Percentiles rank a stretch among this genome's conserved stretches.
Evolutionary conservation across 2,797 vertebrate species (phyloP).

Genomic region (Netta rufina): DNA sequence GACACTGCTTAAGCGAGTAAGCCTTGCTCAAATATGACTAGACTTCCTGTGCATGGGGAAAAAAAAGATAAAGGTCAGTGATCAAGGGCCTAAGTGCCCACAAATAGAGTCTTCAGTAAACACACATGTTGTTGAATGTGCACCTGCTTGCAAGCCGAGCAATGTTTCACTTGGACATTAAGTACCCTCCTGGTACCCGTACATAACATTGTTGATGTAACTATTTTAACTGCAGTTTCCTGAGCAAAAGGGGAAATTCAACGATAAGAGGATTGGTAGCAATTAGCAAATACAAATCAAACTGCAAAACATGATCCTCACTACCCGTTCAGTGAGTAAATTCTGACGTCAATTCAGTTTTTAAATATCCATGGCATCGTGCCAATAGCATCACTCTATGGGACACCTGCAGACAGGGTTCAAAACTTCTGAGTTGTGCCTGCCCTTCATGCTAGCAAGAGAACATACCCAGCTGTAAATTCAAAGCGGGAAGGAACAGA

Average conservation of each 20-base stretch:
- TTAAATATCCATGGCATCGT: background rate
- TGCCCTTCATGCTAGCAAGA: background rate
- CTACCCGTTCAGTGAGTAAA: background rate
- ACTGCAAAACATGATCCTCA: background rate
- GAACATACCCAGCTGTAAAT: background rate
- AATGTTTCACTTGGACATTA: background rate
- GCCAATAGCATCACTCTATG: rapidly evolving
- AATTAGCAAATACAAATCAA: background rate
- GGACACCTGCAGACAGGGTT: background rate
- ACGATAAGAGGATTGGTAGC: background rate
- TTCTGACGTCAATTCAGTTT: background rate
- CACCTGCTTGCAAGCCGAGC: background rate
- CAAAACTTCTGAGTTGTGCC: background rate
- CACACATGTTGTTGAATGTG: background rate
- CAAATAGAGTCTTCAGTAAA: conserved; percentile 8
- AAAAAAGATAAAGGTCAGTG: conserved; percentile 32
- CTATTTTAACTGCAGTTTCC: background rate
- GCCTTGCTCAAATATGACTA: conserved; percentile 9
- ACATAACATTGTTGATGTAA: rapidly evolving
- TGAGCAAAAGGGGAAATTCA: background rate
- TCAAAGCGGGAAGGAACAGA: background rate
- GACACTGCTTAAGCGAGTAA: background rate
- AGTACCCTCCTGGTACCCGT: background rate
- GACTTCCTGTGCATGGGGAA: background rate
- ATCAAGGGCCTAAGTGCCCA: conserved; percentile 31